Percentiles rank a stretch among this genome's conserved stretches.
Evolutionary conservation across 2,888 invertebrate genomes (phyloP).

Genomic region (Chromoteleia sp.): DNA sequence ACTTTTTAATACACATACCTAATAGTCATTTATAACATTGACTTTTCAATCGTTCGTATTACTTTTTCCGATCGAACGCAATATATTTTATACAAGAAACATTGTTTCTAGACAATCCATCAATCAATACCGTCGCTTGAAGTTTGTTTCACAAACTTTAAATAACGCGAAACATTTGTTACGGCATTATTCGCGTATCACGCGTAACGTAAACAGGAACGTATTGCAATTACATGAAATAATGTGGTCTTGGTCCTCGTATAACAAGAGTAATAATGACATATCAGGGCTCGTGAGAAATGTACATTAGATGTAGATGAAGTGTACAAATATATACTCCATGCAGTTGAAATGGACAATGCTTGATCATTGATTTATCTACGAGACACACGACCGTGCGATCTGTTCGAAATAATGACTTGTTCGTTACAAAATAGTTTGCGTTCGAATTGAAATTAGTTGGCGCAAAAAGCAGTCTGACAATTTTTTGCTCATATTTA

Average conservation of each 20-base stretch:
- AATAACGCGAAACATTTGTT: conserved; percentile 30
- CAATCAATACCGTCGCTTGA: neutral
- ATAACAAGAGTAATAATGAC: conserved; percentile 43
- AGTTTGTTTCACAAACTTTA: conserved; percentile 9
- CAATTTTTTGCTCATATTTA: too few species aligned
- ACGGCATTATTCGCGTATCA: conserved; percentile 15
- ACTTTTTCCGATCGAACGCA: too few species aligned
- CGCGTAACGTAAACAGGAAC: conserved; percentile 23
- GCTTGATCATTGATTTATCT: conserved; percentile 26
- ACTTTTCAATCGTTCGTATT: too few species aligned
- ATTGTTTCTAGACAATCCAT: neutral
- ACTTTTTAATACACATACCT: too few species aligned
- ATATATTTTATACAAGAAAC: too few species aligned
- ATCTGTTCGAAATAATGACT: neutral
- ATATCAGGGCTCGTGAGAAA: conserved; percentile 41
- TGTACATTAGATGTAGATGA: conserved; percentile 44
- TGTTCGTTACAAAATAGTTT: neutral
- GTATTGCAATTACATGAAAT: conserved; percentile 34
- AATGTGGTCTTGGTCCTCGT: conserved; percentile 28
- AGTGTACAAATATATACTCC: conserved; percentile 31
- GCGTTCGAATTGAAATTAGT: too few species aligned
- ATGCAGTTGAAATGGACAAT: conserved; percentile 10
- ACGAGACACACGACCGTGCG: neutral
- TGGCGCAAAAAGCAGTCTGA: too few species aligned
- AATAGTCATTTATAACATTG: too few species aligned